phyloP scores from a whole-genome alignment of 2,113 vertebrate genomes.

The Heterotilapia buettikoferi region DNA sequence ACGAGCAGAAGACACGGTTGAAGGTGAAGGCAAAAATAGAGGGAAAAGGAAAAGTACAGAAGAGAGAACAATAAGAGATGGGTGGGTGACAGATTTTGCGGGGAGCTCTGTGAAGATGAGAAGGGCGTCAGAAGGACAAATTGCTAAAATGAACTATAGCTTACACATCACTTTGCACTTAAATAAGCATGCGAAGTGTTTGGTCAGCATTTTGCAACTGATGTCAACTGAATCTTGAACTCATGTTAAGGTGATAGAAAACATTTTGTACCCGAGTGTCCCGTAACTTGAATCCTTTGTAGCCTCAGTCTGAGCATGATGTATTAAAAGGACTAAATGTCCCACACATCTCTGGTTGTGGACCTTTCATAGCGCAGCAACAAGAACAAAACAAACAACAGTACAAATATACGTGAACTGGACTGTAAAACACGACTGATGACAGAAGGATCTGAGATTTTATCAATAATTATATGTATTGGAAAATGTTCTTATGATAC shows the following conservation, averaged over 20 bases:
- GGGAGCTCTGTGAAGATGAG: not conserved
- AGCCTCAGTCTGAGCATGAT: not conserved
- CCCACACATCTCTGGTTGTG: not conserved
- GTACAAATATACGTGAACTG: not conserved
- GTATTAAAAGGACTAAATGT: not conserved
- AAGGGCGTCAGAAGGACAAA: not conserved
- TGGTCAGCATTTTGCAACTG: not conserved
- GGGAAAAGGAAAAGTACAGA: constrained; percentile 35
- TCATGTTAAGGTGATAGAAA: not conserved
- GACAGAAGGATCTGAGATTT: not conserved
- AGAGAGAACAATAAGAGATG: not conserved
- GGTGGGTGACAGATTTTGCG: not conserved
- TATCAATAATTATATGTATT: not conserved
- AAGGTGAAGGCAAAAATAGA: constrained; percentile 60
- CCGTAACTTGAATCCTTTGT: not conserved
- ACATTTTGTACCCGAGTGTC: not conserved
- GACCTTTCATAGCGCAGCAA: not conserved
- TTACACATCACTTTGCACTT: not conserved
- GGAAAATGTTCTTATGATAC: not conserved
- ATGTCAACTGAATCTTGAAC: not conserved
- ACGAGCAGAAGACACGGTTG: constrained; percentile 45
- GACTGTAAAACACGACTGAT: not conserved
- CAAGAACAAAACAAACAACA: not conserved
- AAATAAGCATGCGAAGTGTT: not conserved
- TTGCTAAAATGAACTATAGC: not conserved